A percentile compares a stretch with the other conserved stretches of the same genome.
These are phyloP conservation scores for Stictonetta naevosa DNA, from an alignment of 2,113 vertebrate species.

Conservation along the genomic window DNA sequence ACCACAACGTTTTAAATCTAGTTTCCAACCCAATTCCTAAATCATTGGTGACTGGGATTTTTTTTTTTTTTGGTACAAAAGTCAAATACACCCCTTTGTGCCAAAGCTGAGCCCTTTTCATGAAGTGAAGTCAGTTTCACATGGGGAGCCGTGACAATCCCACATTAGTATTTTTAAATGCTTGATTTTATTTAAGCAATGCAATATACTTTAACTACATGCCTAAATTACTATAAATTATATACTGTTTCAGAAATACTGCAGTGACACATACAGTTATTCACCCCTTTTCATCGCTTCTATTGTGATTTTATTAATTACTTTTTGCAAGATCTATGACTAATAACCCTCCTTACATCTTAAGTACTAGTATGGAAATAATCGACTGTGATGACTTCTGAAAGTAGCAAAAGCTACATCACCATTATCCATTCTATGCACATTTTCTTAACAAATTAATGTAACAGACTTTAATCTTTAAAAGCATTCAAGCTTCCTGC, in stretches of 20 bases:
- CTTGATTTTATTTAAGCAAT: background rate
- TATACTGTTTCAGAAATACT: background rate
- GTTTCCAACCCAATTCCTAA: background rate
- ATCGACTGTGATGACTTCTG: background rate
- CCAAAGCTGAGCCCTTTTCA: background rate
- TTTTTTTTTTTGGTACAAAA: background rate
- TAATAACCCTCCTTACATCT: background rate
- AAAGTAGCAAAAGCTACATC: background rate
- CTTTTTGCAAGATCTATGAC: background rate
- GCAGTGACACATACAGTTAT: background rate
- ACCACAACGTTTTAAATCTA: background rate
- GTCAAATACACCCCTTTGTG: background rate
- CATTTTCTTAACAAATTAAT: slow-evolving; percentile 30
- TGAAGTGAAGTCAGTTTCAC: background rate
- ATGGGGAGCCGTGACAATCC: background rate
- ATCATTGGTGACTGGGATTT: background rate
- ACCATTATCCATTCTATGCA: background rate
- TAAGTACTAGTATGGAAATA: background rate
- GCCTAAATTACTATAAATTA: background rate
- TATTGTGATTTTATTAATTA: background rate
- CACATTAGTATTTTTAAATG: background rate
- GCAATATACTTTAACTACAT: background rate
- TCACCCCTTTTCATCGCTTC: background rate
- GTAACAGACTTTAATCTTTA: slow-evolving; percentile 67
- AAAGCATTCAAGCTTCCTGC: slow-evolving; percentile 79